Evolutionary conservation across 2,888 invertebrate genomes (phyloP), one percentile per base, ranked within the genome.

Genomic region (Cantharis lateralis): DNA sequence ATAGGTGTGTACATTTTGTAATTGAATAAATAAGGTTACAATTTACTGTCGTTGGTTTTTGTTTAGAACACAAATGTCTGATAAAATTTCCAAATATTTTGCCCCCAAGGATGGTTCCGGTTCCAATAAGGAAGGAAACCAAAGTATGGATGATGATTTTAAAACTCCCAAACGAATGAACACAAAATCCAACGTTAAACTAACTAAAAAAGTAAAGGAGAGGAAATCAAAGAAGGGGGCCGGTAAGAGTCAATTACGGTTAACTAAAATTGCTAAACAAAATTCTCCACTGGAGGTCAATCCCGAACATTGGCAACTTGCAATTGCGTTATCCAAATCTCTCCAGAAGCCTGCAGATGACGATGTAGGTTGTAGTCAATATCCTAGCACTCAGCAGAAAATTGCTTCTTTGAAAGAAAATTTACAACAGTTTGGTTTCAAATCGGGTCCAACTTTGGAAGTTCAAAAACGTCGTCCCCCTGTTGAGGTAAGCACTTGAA

Each of bases 311-410:
- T 87, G 93, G 78, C 92, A 93, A 85, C 83, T 94, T 86, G 93
- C 93, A 64, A 88, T 94, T 81, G 93, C 93, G 13, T 85, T 94
- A 76, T 93, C 93, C 2, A 91, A 90, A 84, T 93, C 93, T 0
- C 84, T 90, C 4, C 84, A 84, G 77, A 83, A 84, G 11, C 81
- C 84, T 79, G 76, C 79, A 80, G 69, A 77, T 76, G 62, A 63
- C 26, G 78, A 79, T 71, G 20, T 16, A 18, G 76, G 75, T 18
- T 76, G 79, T 11, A 70, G 76, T 70, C 16, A 68, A 2, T 80
- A 70, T 79, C 77, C 80, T 24, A 81, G 79, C 15, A 82, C 81
- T 4, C 81, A 82, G n/a, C 80, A 82, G 64, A 83, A 84, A 79
- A 78, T 82, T 9, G 78, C 83, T 5, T 82, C 82, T 79, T 89